Base-by-base conservation (phyloP, 1,140 invertebrate species). In the Adoxophyes honmai region DNA sequence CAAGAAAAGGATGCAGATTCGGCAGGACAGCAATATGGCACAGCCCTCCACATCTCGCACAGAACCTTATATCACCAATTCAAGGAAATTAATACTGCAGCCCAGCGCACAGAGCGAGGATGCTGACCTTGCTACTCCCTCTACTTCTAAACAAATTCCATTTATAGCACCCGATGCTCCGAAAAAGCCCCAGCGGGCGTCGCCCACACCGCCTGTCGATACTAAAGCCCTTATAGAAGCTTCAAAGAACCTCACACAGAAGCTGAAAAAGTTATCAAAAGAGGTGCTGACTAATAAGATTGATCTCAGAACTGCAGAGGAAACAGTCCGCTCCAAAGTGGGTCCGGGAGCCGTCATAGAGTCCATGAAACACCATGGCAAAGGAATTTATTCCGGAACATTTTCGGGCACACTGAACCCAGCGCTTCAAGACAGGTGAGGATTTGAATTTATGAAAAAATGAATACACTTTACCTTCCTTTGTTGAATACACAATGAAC, bases 311-410 rank as follows among this genome's bases (percentile, higher is more conserved):
- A 74, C 79, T 35, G 86, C 90, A 14, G 90, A 91, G 69, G 73
- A 83, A 64, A 60, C 84, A 56, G 67, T 86, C 63, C 60, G 90
- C 74, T 68, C 82, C 4, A 88, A 88, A 52, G 79, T 88, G 57
- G 90, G 92, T n/a, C 94, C 95, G 56, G 96, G 95, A 39, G 96
- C 96, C 65, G 96, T 97, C 71, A 97, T 97, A 73, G 95, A 97
- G 75, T 96, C 95, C 66, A 97, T 98, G 96, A 95, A 97, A 75
- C 95, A 97, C 78, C 95, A 98, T 70, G 96, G 97, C 38, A 96
- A 96, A 82, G 97, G 97, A 64, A 94, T 96, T 51, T 96, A 95
- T 78, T 96, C 95, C 13, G 95, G 95, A 34, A 96, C 95, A 18
- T 94, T 94, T 83, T 92, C 93, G 81, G 97, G 97, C 33, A 98